These are phyloP conservation scores for Xestoiulus laeticollis DNA, from an alignment of 2,888 invertebrate genomes.

Conservation along the genomic window DNA sequence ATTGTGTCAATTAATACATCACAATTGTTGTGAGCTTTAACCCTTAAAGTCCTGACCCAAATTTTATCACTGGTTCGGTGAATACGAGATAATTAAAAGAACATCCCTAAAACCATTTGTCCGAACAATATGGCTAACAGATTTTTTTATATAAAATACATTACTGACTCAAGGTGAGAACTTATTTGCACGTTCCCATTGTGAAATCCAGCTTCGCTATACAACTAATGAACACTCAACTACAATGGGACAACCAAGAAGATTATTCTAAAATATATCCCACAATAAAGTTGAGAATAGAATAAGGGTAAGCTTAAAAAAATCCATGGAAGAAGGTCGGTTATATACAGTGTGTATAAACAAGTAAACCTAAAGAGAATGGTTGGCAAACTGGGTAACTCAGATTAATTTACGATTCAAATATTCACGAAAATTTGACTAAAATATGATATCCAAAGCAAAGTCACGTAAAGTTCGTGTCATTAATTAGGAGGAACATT, in stretches of 20 bases:
- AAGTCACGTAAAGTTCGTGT: not conserved
- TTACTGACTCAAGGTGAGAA: constrained; percentile 5
- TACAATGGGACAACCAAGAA: not conserved
- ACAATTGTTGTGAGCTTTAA: not conserved
- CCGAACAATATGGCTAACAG: not conserved
- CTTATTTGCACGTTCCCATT: constrained; percentile 8
- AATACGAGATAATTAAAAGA: not conserved
- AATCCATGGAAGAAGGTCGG: not conserved
- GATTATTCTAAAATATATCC: not conserved
- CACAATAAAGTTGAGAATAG: not conserved
- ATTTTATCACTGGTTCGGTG: not conserved
- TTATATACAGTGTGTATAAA: not conserved
- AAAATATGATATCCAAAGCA: not conserved
- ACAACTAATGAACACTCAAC: not conserved
- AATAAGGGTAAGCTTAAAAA: not conserved
- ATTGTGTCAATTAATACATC: not conserved
- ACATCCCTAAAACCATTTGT: not conserved
- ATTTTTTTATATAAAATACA: not conserved
- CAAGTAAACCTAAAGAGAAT: not conserved
- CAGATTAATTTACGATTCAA: not conserved
- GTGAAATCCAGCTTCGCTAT: not conserved
- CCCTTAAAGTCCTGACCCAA: not conserved
- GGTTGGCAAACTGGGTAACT: not conserved
- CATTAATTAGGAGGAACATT: not conserved
- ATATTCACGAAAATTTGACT: not conserved